phyloP scores from a whole-genome alignment of 2,113 vertebrate species.

The Tragelaphus imberbis region DNA sequence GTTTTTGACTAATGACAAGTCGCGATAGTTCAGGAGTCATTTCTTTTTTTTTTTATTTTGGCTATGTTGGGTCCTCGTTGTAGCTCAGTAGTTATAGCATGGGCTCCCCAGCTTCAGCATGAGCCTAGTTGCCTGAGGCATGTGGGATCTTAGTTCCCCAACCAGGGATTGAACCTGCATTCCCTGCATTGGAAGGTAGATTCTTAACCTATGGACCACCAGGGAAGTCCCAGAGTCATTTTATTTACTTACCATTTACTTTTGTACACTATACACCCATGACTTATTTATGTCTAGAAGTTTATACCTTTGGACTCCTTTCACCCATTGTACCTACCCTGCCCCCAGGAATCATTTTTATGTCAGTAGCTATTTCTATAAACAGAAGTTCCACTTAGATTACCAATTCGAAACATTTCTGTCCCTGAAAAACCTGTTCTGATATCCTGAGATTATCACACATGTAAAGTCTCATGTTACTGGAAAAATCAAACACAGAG shows the following conservation, averaged over 20 bases:
- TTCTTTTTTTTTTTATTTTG: not conserved
- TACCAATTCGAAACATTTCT: not conserved
- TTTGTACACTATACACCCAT: not conserved
- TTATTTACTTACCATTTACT: not conserved
- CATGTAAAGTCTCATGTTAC: not conserved
- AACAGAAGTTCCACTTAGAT: not conserved
- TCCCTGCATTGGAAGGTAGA: not conserved
- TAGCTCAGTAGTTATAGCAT: not conserved
- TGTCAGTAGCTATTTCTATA: not conserved
- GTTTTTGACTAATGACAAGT: not conserved
- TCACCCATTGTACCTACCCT: not conserved
- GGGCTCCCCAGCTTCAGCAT: not conserved
- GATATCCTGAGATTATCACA: not conserved
- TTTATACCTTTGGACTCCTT: not conserved
- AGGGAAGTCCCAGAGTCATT: not conserved
- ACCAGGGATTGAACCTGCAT: not conserved
- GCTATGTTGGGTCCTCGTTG: not conserved
- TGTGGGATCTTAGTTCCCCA: not conserved
- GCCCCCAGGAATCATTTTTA: not conserved
- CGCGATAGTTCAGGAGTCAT: not conserved
- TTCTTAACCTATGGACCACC: not conserved
- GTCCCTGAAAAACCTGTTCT: not conserved
- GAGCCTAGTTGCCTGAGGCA: not conserved
- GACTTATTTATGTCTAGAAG: not conserved
- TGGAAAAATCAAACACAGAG: conserved; percentile 11